Base-by-base conservation (phyloP, 2,888 invertebrate species). In the Agriotes lineatus region DNA sequence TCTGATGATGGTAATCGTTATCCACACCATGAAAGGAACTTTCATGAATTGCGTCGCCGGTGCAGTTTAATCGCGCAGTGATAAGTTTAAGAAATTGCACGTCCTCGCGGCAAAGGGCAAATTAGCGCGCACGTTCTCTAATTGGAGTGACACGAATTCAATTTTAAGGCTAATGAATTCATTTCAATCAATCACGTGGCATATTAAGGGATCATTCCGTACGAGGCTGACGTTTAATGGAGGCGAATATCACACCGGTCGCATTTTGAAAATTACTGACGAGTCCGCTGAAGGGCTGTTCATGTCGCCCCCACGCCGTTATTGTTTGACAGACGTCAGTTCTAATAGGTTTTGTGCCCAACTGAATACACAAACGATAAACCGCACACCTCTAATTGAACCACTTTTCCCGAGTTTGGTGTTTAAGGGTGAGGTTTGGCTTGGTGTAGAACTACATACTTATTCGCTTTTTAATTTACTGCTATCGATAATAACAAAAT, bases 181-280 rank as follows among this genome's bases (percentile, higher is more conserved):
- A 63, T 54, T 56, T 45, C 63, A 56, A 63, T 63, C 63, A 63
- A 63, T 63, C 63, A 63, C 48, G 48, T 22, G 48, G 48, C 48
- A 12, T 48, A 48, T 48, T 48, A 48, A 48, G 45, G 48, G 59
- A 60, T 60, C 59, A 60, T 48, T 48, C 9, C 45, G 33, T 45
- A 60, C 45, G 45, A 30, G 59, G 16, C 44, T 60, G 59, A 60
- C 59, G 30, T 60, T 60, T 60, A 30, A 30, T 14, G 19, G 59
- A 45, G 33, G 59, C 33, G 59, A 60, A 60, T 60, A 60, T 60
- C 59, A 60, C 45, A 60, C 18, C 10, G 59, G 30, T 14, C 7
- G 42, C 22, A 22, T 48, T 48, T 48, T 48, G 22, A 19, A 48
- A 14, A 42, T 7, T 14, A 14, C 4, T 14, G 16, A 30, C 42